Conservation (phyloP, 2,113 vertebrate genomes). For the Mesembrinibis cayennensis region DNA sequence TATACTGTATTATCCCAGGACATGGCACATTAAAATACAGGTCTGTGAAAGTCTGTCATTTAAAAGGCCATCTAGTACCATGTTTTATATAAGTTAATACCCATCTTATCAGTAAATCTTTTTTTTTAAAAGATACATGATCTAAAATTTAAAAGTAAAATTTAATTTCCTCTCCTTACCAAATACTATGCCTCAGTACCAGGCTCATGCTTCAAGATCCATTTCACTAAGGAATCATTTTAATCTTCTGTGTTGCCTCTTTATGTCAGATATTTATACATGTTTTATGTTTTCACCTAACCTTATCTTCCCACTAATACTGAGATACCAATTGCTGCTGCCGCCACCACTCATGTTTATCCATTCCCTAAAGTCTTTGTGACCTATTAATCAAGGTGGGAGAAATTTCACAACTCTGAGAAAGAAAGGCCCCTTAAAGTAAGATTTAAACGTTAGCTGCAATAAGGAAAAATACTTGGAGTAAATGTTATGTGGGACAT, state of each 20-base stretch:
- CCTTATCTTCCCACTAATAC: background rate
- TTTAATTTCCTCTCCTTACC: constrained; percentile 62
- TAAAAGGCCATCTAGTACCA: background rate
- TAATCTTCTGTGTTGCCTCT: constrained; percentile 11
- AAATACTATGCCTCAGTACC: background rate
- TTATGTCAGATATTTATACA: constrained; percentile 10
- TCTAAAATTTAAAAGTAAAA: constrained; percentile 71
- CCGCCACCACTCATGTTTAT: background rate
- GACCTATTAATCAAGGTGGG: background rate
- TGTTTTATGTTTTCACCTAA: background rate
- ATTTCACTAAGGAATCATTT: constrained; percentile 30
- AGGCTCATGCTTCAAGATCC: constrained; percentile 20
- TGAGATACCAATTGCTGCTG: background rate
- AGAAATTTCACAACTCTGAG: background rate
- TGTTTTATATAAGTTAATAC: constrained; percentile 25
- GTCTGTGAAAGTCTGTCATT: background rate
- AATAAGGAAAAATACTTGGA: background rate
- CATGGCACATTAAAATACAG: background rate
- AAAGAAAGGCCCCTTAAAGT: background rate
- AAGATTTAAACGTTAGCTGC: background rate
- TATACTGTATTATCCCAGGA: background rate
- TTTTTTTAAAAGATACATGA: background rate
- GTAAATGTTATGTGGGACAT: background rate
- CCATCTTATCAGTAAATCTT: constrained; percentile 18
- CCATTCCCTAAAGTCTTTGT: background rate